phyloP scores from a whole-genome alignment of 2,888 invertebrate species.

The Apantesis nais region DNA sequence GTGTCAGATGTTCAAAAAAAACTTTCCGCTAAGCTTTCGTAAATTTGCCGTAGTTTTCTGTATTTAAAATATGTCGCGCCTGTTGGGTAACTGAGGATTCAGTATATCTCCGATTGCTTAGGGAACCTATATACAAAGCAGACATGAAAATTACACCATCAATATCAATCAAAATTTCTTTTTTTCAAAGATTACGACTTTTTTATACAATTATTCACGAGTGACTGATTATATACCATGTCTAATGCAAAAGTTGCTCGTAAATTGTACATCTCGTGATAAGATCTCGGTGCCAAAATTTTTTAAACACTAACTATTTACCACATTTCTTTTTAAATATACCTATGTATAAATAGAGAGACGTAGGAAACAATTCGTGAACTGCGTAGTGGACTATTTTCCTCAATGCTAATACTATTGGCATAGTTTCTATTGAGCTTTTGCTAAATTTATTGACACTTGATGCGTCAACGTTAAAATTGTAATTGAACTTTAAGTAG shows the following conservation, averaged over 20 bases:
- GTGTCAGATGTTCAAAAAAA: too few relatives aligned
- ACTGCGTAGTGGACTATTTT: conserved; percentile 29
- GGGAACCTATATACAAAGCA: background rate
- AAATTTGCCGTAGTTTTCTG: background rate
- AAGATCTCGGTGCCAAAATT: conserved; percentile 33
- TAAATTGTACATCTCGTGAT: conserved; percentile 31
- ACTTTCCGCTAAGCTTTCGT: background rate
- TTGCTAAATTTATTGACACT: background rate
- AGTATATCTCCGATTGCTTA: background rate
- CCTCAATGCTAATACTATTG: conserved; percentile 29
- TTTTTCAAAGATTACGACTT: too few relatives aligned
- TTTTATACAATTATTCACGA: too few relatives aligned
- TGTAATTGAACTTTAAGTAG: background rate
- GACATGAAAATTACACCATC: too few relatives aligned
- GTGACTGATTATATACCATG: too few relatives aligned
- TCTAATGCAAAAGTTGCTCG: conserved; percentile 24
- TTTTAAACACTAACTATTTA: conserved; percentile 15
- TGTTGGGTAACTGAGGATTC: background rate
- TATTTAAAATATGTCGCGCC: background rate
- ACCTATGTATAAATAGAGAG: conserved; percentile 26
- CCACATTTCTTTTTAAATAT: conserved; percentile 24
- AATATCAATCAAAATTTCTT: too few relatives aligned
- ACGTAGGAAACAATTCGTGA: conserved; percentile 14
- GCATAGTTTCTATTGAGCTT: conserved; percentile 15
- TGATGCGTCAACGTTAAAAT: background rate